These are phyloP conservation scores for Ptilonorhynchus violaceus DNA, from an alignment of 2,113 vertebrate species.

Conservation along the genomic window DNA sequence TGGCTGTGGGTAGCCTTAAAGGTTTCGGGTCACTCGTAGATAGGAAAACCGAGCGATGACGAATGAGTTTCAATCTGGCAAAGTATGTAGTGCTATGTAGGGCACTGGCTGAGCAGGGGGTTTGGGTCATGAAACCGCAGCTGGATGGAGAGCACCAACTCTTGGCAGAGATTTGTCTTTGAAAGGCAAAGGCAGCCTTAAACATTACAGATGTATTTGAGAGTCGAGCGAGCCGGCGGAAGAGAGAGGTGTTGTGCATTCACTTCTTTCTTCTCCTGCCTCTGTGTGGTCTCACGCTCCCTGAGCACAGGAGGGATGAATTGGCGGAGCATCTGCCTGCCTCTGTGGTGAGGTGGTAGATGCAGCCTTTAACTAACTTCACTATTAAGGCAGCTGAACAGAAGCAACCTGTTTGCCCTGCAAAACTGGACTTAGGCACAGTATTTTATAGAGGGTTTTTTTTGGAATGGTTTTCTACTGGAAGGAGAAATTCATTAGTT, in stretches of 20 bases:
- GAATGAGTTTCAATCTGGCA: background rate
- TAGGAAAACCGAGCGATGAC: background rate
- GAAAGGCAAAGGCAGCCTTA: background rate
- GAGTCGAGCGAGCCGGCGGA: background rate
- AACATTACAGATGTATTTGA: background rate
- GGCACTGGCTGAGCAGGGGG: background rate
- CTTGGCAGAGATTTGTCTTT: background rate
- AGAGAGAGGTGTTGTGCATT: background rate
- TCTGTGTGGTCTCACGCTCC: background rate
- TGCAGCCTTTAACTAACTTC: background rate
- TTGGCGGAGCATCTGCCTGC: background rate
- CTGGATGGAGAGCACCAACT: background rate
- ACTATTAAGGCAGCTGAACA: background rate
- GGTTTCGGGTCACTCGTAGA: background rate
- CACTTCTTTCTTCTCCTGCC: background rate
- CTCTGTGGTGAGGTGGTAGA: background rate
- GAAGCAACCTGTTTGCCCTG: background rate
- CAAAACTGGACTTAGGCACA: background rate
- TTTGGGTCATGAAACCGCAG: constrained; percentile 16
- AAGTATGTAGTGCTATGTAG: background rate
- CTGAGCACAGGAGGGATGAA: background rate
- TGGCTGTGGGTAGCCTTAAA: background rate
- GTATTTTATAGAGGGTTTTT: background rate
- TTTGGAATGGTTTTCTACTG: background rate
- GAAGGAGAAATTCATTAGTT: background rate